Base-by-base conservation (phyloP, 2,113 vertebrate species). In the Silurus asotus region DNA sequence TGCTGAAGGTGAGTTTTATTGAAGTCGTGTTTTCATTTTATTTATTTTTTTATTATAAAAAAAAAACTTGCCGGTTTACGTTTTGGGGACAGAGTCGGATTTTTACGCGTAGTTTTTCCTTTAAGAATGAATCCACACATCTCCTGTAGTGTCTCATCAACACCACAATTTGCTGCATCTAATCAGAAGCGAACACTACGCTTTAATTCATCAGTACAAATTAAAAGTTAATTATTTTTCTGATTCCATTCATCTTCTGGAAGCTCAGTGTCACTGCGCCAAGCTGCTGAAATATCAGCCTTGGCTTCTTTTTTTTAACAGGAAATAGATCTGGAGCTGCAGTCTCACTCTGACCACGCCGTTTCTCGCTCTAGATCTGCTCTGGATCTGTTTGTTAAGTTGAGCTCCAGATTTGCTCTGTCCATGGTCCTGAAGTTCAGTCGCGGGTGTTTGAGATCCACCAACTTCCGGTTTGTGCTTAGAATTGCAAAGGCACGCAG, bases 1-100 rank as follows among this genome's bases (percentile, higher is more conserved):
- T 92, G 94, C 90, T 94, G 92, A 90, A 95, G 94, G 95, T 96
- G 93, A 94, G 91, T 45, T 70, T 55, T 19, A 59, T 45, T 79
- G 0, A 58, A 58, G 23, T 56, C 75, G 51, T 11, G 51, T 0
- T 58, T 56, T 37, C 37, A 37, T 37, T 4, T 28, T 1, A 0
- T 23, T 75, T 23, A 0, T 75, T 53, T 25, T 14, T 1, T 19
- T 62, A 20, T 6, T 62, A 19, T 62, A 6, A 19, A 20, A 6
- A 19, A 20, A 23, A n/a, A 76, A 49, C 55, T 76, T 7, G 0
- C 23, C 23, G 23, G 23, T 25, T 76, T 55, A 55, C 1, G 23
- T 72, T 72, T 72, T 72, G 37, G 20, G 20, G n/a, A 56, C 74
- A 10, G 19, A 78, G 15, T 78, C 53, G 49, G 5, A 76, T 76